Evolutionary conservation across 2,888 invertebrate species (phyloP).

Genomic region (Athripsodes cinereus): DNA sequence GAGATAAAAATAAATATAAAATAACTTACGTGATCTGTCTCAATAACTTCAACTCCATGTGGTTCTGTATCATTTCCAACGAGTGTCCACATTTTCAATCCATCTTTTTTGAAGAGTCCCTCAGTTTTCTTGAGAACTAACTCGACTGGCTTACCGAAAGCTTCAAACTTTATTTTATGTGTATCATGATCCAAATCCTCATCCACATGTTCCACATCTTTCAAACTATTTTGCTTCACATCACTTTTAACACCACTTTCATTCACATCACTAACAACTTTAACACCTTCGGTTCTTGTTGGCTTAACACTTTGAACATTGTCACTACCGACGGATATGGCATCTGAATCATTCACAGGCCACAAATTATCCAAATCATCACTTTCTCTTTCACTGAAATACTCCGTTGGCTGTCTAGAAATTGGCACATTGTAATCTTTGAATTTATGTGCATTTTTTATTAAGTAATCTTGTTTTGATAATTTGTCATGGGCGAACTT

Average conservation of each 20-base stretch:
- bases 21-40: constrained; percentile 63
- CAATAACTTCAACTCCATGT: constrained; percentile 73
- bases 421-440: neutral
- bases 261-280: constrained; percentile 28
- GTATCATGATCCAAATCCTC: constrained; percentile 48
- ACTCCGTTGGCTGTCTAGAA: neutral
- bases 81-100: constrained; percentile 77
- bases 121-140: constrained; percentile 69
- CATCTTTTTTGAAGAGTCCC: constrained; percentile 69
- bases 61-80: constrained; percentile 71
- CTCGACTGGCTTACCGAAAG: constrained; percentile 72
- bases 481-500: constrained; percentile 40
- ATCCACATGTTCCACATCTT: constrained; percentile 36
- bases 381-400: neutral
- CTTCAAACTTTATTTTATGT: constrained; percentile 65
- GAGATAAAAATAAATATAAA: too few relatives aligned
- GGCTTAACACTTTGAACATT: constrained; percentile 17
- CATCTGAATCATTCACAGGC: constrained; percentile 9
- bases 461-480: constrained; percentile 36
- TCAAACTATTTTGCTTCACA: constrained; percentile 30
- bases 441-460: constrained; percentile 44
- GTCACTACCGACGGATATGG: constrained; percentile 33
- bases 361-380: neutral
- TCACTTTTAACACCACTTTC: neutral
- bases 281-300: constrained; percentile 28